phyloP scores from a whole-genome alignment of 2,888 invertebrate genomes.

The Metellina segmentata region DNA sequence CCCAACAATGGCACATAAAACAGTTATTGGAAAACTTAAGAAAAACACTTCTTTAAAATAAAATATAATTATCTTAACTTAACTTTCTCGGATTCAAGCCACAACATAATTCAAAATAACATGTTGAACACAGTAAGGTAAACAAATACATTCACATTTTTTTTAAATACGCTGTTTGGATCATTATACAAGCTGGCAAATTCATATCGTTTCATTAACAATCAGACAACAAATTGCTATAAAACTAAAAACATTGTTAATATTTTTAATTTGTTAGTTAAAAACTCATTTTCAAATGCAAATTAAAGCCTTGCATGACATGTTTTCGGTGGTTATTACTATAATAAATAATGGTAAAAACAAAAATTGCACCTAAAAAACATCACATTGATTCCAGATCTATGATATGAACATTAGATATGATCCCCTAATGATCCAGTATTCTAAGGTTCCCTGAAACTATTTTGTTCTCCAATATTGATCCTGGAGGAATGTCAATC shows the following conservation, averaged over 20 bases:
- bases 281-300: constrained; percentile 1
- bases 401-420: not conserved
- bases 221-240: too few relatives aligned
- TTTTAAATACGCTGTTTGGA: not conserved
- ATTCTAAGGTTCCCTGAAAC: constrained; percentile 99
- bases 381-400: not conserved
- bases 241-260: not conserved
- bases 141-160: not conserved
- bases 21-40: too few relatives aligned
- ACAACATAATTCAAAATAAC: not conserved
- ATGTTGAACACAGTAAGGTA: not conserved
- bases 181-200: too few relatives aligned
- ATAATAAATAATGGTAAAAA: constrained; percentile 5
- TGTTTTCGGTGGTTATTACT: not conserved
- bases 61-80: too few relatives aligned
- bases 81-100: too few relatives aligned
- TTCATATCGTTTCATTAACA: too few relatives aligned
- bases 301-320: not conserved
- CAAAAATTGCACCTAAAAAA: constrained; percentile 40
- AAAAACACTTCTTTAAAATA: too few relatives aligned
- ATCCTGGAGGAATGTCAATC: constrained; percentile 98
- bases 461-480: constrained; percentile 98
- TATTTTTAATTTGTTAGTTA: not conserved
- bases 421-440: constrained; percentile 89
- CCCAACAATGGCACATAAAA: not conserved